Base-by-base conservation (phyloP, 2,113 vertebrate genomes). In the Pycnonotus jocosus region DNA sequence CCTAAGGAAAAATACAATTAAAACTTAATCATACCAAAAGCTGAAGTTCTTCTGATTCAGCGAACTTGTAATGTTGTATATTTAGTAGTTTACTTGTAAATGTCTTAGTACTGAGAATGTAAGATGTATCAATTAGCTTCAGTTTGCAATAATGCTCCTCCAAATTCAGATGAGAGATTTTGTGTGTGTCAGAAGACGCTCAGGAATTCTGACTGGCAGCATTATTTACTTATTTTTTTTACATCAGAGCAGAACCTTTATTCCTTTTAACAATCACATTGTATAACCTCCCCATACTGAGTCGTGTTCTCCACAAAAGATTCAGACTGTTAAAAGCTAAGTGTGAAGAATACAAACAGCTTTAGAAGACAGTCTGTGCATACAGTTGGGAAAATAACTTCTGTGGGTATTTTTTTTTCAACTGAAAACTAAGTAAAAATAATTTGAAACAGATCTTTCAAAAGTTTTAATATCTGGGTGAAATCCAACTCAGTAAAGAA, bases 1-100 rank as follows among this genome's bases (percentile, higher is more conserved):
- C 98, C 98, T 22, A 96, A 98, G 98, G 98, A 98, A 96, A 98
- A 97, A 98, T 98, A 97, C 98, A 98, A 97, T 98, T 98, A 98
- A 98, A 98, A 98, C 97, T 97, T 98, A 98, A 98, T 98, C 98
- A 98, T 98, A 98, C 95, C 97, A 97, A 98, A 98, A 98, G 95
- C 96, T 90, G 92, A 93, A 94, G 95, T 98, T 98, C 97, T 98
- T 98, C 97, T 98, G 95, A 98, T 98, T 98, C 98, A 98, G 97
- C 85, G 57, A 97, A 98, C 97, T 97, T 97, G 87, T 95, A 98
- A 97, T 98, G 95, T 97, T 94, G 97, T 97, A 94, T 95, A 97
- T 97, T 97, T 98, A 97, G 97, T 95, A 95, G 95, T 98, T 98
- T 98, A 94, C 93, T 97, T 97, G 91, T 97, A 97, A 97, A 97